These are phyloP conservation scores for Drosophila persimilis DNA, from an alignment of 1,140 invertebrate species.

Conservation along the genomic window DNA sequence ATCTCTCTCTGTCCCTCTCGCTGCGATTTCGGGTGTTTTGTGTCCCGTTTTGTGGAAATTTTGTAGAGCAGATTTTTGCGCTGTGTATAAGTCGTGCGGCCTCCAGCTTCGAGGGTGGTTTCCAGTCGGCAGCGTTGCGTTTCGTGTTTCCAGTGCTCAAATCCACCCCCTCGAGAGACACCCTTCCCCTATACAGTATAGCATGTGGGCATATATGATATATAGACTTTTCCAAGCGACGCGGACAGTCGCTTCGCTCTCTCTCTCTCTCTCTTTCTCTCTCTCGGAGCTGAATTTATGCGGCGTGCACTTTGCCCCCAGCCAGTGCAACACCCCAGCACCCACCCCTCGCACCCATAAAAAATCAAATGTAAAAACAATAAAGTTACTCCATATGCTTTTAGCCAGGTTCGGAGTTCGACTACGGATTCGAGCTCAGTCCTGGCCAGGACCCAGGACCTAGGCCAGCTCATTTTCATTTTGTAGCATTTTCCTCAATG, in stretches of 20 bases:
- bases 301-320: constrained; percentile 60
- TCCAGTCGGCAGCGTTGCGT: constrained; percentile 36
- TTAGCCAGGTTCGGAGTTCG: constrained; percentile 17
- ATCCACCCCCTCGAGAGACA: constrained; percentile 11
- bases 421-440: too few species aligned
- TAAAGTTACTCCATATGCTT: constrained; percentile 73
- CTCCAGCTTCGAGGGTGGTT: constrained; percentile 55
- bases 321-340: constrained; percentile 1
- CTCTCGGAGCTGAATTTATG: constrained; percentile 53
- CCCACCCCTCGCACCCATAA: neutral
- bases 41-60: constrained; percentile 43
- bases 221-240: constrained; percentile 76
- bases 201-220: constrained; percentile 48
- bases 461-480: constrained; percentile 40
- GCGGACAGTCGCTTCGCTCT: constrained; percentile 13
- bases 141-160: constrained; percentile 30
- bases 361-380: constrained; percentile 80
- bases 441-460: neutral
- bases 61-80: constrained; percentile 53
- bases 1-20: constrained; percentile 5
- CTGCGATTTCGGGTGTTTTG: constrained; percentile 1
- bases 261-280: constrained; percentile 1
- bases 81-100: constrained; percentile 53
- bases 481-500: constrained; percentile 75
- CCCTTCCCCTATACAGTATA: constrained; percentile 3